Conservation (phyloP, 2,888 invertebrate genomes). For the Schrankia costaestrigalis region DNA sequence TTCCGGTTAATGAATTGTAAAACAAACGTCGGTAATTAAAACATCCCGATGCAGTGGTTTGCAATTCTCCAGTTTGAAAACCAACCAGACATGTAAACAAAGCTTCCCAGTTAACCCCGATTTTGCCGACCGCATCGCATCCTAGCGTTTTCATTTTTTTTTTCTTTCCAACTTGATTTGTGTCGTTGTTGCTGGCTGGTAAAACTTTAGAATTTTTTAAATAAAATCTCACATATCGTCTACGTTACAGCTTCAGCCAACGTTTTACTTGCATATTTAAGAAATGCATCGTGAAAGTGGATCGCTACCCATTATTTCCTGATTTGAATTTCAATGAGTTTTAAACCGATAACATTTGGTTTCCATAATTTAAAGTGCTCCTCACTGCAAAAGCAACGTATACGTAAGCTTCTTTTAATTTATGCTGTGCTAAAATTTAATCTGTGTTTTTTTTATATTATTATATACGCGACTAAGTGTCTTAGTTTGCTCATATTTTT, state of each 20-base stretch:
- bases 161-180: slow-evolving; percentile 56
- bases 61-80: slow-evolving; percentile 41
- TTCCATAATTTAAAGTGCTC: not conserved
- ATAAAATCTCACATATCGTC: no score
- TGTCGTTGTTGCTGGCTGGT: slow-evolving; percentile 45
- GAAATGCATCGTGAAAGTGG: not conserved
- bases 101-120: slow-evolving; percentile 58
- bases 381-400: no score
- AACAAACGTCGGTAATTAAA: slow-evolving; percentile 48
- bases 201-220: slow-evolving; percentile 33
- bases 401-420: no score
- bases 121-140: slow-evolving; percentile 48
- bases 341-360: not conserved
- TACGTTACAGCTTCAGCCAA: no score
- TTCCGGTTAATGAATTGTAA: slow-evolving; percentile 39
- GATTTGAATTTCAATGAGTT: slow-evolving; percentile 2
- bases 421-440: no score
- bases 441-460: no score
- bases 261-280: slow-evolving; percentile 12
- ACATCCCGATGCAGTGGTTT: slow-evolving; percentile 41
- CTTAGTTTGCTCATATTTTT: no score
- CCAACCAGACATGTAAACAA: slow-evolving; percentile 59
- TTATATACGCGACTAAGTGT: no score
- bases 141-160: slow-evolving; percentile 48
- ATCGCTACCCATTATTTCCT: slow-evolving; percentile 3